These are phyloP conservation scores for Xiphophorus couchianus DNA, from an alignment of 2,113 vertebrate species.

Conservation along the genomic window DNA sequence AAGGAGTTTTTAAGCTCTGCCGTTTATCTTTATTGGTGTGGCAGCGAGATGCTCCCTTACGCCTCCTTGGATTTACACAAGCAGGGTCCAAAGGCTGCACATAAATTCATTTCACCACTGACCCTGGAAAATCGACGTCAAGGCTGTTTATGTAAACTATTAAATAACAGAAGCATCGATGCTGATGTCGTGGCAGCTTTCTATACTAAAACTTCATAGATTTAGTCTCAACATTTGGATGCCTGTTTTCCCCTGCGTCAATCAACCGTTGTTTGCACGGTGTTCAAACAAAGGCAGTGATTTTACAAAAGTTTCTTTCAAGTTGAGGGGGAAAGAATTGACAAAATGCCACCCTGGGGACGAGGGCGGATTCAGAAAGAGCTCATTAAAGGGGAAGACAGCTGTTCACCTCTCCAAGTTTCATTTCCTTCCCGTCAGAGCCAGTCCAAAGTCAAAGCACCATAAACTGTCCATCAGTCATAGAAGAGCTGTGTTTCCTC, in stretches of 20 bases:
- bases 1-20: not conserved
- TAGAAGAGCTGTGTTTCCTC: conserved; percentile 27
- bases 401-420: conserved; percentile 2
- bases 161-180: not conserved
- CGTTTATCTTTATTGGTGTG: conserved; percentile 44
- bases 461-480: conserved; percentile 67
- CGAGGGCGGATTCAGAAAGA: not conserved
- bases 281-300: not conserved
- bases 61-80: conserved; percentile 9
- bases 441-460: conserved; percentile 75
- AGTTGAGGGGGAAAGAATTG: not conserved
- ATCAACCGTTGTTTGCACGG: not conserved
- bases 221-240: not conserved
- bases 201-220: not conserved
- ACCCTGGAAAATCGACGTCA: not conserved
- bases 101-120: conserved; percentile 37
- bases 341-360: not conserved
- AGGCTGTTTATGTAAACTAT: not conserved
- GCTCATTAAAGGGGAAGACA: not conserved
- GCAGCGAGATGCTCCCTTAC: conserved; percentile 23
- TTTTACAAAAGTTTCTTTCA: not conserved
- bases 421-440: conserved; percentile 17
- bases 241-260: not conserved
- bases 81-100: conserved; percentile 53
- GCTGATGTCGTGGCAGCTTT: not conserved